Conservation (phyloP, 2,797 vertebrate species). For the Onychomys leucogaster region DNA sequence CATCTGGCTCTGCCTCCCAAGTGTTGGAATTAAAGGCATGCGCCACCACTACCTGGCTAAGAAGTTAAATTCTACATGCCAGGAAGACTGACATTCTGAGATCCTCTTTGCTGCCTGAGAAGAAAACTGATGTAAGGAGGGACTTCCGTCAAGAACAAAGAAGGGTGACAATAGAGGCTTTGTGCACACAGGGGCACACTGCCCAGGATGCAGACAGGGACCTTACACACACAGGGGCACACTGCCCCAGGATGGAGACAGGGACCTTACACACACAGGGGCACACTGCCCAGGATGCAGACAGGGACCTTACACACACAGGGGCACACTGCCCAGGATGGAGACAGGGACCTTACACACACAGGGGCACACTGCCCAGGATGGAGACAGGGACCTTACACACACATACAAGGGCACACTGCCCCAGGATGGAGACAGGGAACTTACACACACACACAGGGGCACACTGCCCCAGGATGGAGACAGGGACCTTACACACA, state of each 20-base stretch:
- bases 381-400: not conserved
- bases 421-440: not conserved
- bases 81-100: not conserved
- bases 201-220: not conserved
- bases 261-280: not conserved
- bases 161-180: not conserved
- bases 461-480: not conserved
- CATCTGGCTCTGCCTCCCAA: too few relatives aligned
- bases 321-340: too few relatives aligned
- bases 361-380: not conserved
- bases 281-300: not conserved
- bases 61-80: not conserved
- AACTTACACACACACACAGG: not conserved
- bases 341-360: not conserved
- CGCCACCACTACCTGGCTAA: too few relatives aligned
- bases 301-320: not conserved
- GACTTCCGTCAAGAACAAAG: slow-evolving; percentile 2
- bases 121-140: not conserved
- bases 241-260: not conserved
- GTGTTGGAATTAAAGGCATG: too few relatives aligned
- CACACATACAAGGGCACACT: not conserved
- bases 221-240: not conserved
- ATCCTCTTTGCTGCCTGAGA: not conserved
- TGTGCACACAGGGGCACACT: not conserved
- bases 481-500: not conserved